These are phyloP conservation scores for Peromyscus eremicus DNA, from an alignment of 2,797 vertebrate species.

Conservation along the genomic window DNA sequence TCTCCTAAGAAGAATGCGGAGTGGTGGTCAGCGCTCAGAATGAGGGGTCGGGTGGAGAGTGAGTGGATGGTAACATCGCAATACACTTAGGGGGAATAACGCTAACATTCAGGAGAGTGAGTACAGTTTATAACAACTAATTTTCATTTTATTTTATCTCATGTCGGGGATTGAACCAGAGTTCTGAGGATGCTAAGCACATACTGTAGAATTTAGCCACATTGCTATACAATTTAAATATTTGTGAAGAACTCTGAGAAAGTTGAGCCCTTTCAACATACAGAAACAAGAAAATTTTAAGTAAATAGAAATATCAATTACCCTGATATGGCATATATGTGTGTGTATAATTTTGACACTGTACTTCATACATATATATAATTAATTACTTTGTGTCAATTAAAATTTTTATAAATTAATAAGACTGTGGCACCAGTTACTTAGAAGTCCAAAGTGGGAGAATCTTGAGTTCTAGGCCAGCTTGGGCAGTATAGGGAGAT, in stretches of 20 bases:
- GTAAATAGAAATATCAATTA: background rate
- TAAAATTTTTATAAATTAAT: background rate
- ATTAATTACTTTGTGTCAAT: background rate
- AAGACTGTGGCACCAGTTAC: background rate
- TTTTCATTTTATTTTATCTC: background rate
- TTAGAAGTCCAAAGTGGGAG: background rate
- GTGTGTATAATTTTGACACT: background rate
- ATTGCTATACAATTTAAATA: background rate
- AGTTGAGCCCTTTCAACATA: background rate
- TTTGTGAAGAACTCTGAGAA: background rate
- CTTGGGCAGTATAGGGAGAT: background rate
- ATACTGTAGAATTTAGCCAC: background rate
- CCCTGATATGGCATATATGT: background rate
- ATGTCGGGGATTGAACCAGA: background rate
- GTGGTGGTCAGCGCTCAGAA: background rate
- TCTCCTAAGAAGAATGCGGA: background rate
- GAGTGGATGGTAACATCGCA: no score
- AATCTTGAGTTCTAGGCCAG: background rate
- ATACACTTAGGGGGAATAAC: background rate
- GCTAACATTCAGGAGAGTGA: background rate
- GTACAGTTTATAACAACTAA: background rate
- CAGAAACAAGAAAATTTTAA: background rate
- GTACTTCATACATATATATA: background rate
- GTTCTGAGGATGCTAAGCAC: background rate
- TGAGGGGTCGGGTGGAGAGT: background rate